Percentiles rank a stretch among this genome's conserved stretches.
These are phyloP conservation scores for Menidia menidia DNA, from an alignment of 2,797 vertebrate species.

Conservation along the genomic window DNA sequence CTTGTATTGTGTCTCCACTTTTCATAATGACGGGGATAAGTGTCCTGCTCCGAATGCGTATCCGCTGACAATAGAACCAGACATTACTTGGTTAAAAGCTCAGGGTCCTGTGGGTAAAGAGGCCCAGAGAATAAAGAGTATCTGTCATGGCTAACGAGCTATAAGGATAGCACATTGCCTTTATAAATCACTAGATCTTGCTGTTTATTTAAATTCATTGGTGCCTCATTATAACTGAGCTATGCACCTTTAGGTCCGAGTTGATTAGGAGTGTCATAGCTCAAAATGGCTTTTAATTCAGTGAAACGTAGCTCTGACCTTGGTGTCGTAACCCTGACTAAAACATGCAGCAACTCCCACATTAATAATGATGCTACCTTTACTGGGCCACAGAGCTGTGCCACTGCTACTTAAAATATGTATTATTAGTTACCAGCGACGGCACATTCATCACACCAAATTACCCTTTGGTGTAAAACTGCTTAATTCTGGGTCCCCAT, in stretches of 20 bases:
- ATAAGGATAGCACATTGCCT: constrained; percentile 94
- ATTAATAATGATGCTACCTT: constrained; percentile 99
- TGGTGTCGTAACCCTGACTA: constrained; percentile 97
- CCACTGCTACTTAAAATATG: constrained; percentile 93
- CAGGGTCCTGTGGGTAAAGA: constrained; percentile 90
- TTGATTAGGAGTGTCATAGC: constrained; percentile 99
- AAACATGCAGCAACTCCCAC: constrained; percentile 95
- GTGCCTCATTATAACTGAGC: constrained; percentile 99
- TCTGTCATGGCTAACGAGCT: constrained; percentile 99
- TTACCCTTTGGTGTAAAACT: constrained; percentile 99
- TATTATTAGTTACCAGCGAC: constrained; percentile 98
- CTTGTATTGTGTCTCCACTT: constrained; percentile 87
- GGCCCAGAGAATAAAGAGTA: constrained; percentile 92
- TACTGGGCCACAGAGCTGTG: constrained; percentile 84
- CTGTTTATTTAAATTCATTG: constrained; percentile 99
- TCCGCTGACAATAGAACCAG: constrained; percentile 86
- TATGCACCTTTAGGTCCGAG: constrained; percentile 99
- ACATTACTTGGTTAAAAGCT: constrained; percentile 91
- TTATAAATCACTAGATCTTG: constrained; percentile 98
- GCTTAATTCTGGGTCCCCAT: constrained; percentile 97
- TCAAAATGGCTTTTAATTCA: constrained; percentile 99
- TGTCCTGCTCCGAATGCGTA: constrained; percentile 84
- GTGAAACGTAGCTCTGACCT: constrained; percentile 97
- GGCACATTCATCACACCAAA: constrained; percentile 99
- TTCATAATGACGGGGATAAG: constrained; percentile 89